phyloP scores from a whole-genome alignment of 2,113 vertebrate genomes.

The Saimiri boliviensis region DNA sequence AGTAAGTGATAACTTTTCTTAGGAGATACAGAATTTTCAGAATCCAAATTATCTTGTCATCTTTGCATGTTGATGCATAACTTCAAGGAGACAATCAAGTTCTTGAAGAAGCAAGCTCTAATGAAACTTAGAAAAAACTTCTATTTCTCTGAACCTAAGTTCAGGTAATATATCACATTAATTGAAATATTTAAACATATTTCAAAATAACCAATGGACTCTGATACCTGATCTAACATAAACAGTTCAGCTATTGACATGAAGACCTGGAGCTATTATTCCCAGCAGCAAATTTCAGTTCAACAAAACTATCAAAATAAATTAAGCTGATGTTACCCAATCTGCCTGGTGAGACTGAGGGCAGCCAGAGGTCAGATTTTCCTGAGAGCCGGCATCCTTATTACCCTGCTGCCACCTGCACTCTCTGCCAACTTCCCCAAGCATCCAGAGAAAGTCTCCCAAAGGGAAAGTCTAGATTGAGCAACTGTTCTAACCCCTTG shows the following conservation, averaged over 20 bases:
- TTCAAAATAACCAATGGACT: conserved; percentile 46
- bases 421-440: neutral
- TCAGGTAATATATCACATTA: neutral
- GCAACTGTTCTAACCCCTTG: neutral
- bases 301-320: conserved; percentile 50
- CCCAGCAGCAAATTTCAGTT: conserved; percentile 23
- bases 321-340: neutral
- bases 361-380: neutral
- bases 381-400: neutral
- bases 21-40: conserved; percentile 34
- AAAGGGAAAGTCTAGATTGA: neutral
- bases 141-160: conserved; percentile 22
- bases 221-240: conserved; percentile 58
- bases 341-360: neutral
- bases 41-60: conserved; percentile 2
- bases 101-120: neutral
- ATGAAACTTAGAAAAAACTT: neutral
- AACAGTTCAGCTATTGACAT: neutral
- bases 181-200: conserved; percentile 19
- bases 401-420: neutral
- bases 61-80: neutral
- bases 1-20: neutral
- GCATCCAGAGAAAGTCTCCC: neutral
- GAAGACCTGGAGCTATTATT: neutral
- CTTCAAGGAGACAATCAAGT: conserved; percentile 1